Percentiles rank a stretch among this genome's conserved stretches.
phyloP scores from a whole-genome alignment of 2,888 invertebrate genomes.

The Auanema freiburgensis region DNA sequence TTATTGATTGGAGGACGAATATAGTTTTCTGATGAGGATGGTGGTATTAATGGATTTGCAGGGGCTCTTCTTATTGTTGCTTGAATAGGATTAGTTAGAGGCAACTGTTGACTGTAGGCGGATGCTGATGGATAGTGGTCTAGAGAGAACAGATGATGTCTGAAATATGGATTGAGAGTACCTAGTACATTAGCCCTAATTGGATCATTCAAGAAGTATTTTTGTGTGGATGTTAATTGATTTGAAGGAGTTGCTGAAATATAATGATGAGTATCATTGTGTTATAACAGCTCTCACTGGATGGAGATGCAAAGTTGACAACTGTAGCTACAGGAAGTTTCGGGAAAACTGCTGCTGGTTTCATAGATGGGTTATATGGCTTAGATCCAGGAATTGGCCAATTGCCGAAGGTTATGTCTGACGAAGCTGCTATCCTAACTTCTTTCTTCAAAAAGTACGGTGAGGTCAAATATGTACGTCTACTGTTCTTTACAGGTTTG shows the following conservation, averaged over 20 bases:
- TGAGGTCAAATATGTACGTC: not conserved
- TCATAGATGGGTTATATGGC: constrained; percentile 39
- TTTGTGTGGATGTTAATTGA: not conserved
- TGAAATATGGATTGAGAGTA: not conserved
- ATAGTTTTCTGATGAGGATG: constrained; percentile 9
- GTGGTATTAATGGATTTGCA: not conserved
- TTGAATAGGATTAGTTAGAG: constrained; percentile 4
- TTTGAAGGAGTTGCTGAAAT: too few relatives aligned
- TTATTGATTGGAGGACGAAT: constrained; percentile 10
- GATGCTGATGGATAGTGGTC: constrained; percentile 9
- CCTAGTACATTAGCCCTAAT: not conserved
- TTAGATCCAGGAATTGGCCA: constrained; percentile 52
- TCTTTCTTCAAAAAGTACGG: constrained; percentile 18
- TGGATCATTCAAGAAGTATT: not conserved
- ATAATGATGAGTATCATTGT: not conserved
- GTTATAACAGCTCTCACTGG: not conserved
- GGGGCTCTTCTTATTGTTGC: not conserved
- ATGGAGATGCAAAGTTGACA: not conserved
- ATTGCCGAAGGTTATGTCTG: constrained; percentile 40
- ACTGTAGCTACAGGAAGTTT: not conserved
- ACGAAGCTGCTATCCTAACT: constrained; percentile 31
- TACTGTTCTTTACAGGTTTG: not conserved
- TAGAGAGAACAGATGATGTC: not conserved
- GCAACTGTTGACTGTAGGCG: not conserved
- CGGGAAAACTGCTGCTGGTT: constrained; percentile 39